Percentiles rank a stretch among this genome's conserved stretches.
phyloP scores from a whole-genome alignment of 2,888 invertebrate genomes.

The Orchesella flavescens region DNA sequence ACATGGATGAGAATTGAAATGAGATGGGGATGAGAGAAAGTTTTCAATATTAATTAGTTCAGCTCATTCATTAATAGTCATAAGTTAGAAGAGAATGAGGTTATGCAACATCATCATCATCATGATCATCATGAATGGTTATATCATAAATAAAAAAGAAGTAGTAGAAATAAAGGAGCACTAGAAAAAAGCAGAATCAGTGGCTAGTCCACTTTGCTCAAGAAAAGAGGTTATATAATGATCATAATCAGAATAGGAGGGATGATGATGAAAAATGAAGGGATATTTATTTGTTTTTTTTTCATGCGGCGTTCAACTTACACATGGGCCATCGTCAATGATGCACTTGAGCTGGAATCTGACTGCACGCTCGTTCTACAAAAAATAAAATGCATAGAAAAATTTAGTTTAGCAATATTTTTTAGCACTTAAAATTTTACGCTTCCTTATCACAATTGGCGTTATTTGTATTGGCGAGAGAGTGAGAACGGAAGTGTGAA shows the following conservation, averaged over 20 bases:
- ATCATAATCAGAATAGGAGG: background rate
- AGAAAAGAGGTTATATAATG: background rate
- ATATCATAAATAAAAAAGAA: too few relatives aligned
- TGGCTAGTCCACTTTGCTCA: background rate
- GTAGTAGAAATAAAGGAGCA: too few relatives aligned
- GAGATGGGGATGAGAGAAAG: slow-evolving; percentile 31
- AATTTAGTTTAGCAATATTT: background rate
- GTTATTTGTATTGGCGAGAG: background rate
- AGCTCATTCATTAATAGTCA: slow-evolving; percentile 39
- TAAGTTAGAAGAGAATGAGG: background rate
- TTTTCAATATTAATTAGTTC: slow-evolving; percentile 49
- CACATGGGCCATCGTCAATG: slow-evolving; percentile 69
- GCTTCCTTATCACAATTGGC: too few relatives aligned
- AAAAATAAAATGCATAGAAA: slow-evolving; percentile 2
- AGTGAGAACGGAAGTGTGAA: background rate
- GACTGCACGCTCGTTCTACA: slow-evolving; percentile 71
- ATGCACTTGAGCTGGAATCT: slow-evolving; percentile 71
- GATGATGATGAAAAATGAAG: background rate
- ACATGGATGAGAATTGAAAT: too few relatives aligned
- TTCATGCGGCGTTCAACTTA: slow-evolving; percentile 40
- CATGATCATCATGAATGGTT: too few relatives aligned
- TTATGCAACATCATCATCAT: slow-evolving; percentile 23
- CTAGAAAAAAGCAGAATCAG: background rate
- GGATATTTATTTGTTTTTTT: background rate
- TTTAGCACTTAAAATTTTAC: background rate